Evolutionary conservation across 1,140 invertebrate species (phyloP), one percentile per base, ranked within the genome.

Genomic region (Heliconius melpomene): DNA sequence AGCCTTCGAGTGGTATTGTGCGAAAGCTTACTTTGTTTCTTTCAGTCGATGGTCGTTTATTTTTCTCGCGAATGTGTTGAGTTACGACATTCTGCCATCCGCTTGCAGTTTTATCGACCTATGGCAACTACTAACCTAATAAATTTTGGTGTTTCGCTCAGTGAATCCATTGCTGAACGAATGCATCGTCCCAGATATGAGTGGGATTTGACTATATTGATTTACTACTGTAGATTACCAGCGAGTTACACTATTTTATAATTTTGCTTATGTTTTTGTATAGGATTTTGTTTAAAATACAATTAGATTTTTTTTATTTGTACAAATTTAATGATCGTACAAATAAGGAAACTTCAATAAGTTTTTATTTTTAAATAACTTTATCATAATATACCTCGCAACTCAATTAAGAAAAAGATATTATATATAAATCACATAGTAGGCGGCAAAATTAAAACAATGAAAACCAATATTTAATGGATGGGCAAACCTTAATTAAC

Each of bases 111-210:
- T 93, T 94, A 94, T 94, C 93, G 93, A 94, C 93, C 93, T 93
- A 92, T 86, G 88, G 92, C 89, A 90, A 94, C 93, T 94, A 94
- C 92, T 94, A 94, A 94, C 93, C 93, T 87, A 94, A 94, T 94
- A 94, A 94, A 94, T 94, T 94, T 93, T 86, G 91, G 93, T 94
- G 91, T 94, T 94, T 94, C 93, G 92, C 92, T 91, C 91, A 92
- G 87, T 92, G 91, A 90, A 91, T 93, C 89, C 92, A 88, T 88
- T 90, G 85, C 80, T 90, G 89, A 92, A 89, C 91, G 91, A 93
- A 94, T 94, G 92, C 93, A 94, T 91, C 92, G 92, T 89, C 91
- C 92, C 87, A 93, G 88, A 93, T 93, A 92, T 89, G 87, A 89
- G 78, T 85, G 86, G 87, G 88, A 88, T 91, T 87, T 92, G 88